Base-by-base conservation (phyloP, 2,797 vertebrate species). In the Varecia variegata region DNA sequence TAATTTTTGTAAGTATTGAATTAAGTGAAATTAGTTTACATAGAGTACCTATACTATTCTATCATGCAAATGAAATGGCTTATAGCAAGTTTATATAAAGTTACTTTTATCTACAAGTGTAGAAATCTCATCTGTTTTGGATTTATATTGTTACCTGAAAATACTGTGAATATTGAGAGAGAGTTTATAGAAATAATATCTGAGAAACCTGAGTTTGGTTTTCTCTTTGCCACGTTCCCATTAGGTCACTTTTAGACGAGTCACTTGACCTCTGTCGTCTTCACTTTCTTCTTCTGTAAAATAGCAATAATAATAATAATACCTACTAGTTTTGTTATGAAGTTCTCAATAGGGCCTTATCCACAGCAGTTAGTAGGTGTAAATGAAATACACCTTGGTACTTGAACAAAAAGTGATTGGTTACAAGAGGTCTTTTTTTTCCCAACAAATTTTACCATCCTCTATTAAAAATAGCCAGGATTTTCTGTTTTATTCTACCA, bases 121-220 rank as follows among this genome's bases (percentile, higher is more conserved):
- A 88, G 73, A 87, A 87, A 32, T 15, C 32, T 79, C n/a, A 68
- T 20, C 27, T 76, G 11, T 52, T 96, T 85, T 35, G 60, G 45
- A 73, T 93, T 91, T 85, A 9, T 82, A n/a, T 88, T 47, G 83
- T 90, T 94, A 43, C 52, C 52, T 91, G 32, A 71, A 96, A 89
- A 8, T 94, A 70, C 67, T 82, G 35, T 58, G 50, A 58, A 21
- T 92, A 74, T 62, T 30, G 52, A 58, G 77, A 56, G 50, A 10
- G 9, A 35, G 54, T 76, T 92, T 68, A 71, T 70, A 20, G 30
- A 87, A 93, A 21, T 89, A 74, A 25, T 62, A 80, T 27, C 50
- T 79, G 67, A 94, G 88, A 73, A 96, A 35, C 9, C 35, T 93
- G 18, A 71, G 43, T 67, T 88, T 82, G 20, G 32, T 77, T 92